Conservation (phyloP, 2,888 invertebrate species). For the Drosophila meridionalis region DNA sequence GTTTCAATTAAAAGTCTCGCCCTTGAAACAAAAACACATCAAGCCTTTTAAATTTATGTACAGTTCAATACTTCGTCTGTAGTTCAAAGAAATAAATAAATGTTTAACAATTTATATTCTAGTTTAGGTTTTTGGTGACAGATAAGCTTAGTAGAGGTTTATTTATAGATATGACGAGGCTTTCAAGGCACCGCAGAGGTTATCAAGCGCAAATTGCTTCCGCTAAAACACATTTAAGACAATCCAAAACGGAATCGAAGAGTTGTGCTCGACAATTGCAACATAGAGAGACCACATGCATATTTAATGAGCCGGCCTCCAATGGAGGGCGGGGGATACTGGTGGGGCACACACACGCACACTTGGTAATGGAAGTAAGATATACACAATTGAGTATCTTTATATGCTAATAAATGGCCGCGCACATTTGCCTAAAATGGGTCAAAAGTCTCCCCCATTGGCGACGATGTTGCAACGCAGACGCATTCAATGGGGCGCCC, state of each 20-base stretch:
- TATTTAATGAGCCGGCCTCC: slow-evolving; percentile 45
- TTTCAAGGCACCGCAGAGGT: slow-evolving; percentile 39
- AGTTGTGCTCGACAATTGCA: slow-evolving; percentile 36
- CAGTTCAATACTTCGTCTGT: slow-evolving; percentile 42
- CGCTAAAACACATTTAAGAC: slow-evolving; percentile 41
- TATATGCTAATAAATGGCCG: slow-evolving; percentile 76
- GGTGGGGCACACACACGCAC: slow-evolving; percentile 48
- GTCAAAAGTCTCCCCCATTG: slow-evolving; percentile 84
- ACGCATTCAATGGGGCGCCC: slow-evolving; percentile 54
- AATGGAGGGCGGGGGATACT: not conserved
- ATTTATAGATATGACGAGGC: slow-evolving; percentile 74
- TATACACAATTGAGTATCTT: slow-evolving; percentile 75
- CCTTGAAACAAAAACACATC: slow-evolving; percentile 66
- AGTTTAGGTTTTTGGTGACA: slow-evolving; percentile 16
- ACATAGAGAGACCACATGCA: slow-evolving; percentile 37
- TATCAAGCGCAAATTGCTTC: slow-evolving; percentile 56
- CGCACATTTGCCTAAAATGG: slow-evolving; percentile 84
- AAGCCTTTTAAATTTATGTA: slow-evolving; percentile 41
- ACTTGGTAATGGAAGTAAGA: slow-evolving; percentile 61
- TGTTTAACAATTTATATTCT: slow-evolving; percentile 22
- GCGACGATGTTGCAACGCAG: slow-evolving; percentile 68
- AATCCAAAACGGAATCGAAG: slow-evolving; percentile 28
- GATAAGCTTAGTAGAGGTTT: slow-evolving; percentile 59
- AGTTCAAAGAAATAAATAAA: slow-evolving; percentile 40
- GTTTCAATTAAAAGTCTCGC: slow-evolving; percentile 71